Conservation (phyloP, 2,797 vertebrate genomes). For the Darevskia mixta region DNA sequence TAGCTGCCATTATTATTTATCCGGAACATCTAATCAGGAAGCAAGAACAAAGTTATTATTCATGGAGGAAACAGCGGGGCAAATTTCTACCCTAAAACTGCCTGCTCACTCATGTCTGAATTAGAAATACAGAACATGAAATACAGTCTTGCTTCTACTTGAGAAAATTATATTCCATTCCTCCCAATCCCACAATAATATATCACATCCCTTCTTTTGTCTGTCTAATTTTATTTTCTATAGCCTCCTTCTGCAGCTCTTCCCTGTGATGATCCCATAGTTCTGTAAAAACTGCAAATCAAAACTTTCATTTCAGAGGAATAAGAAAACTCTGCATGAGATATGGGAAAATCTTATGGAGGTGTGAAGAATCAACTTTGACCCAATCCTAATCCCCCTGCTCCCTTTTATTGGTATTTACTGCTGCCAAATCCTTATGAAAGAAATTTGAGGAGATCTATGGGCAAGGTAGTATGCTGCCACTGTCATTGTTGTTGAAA, state of each 20-base stretch:
- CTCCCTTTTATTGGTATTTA: background rate
- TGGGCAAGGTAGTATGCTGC: background rate
- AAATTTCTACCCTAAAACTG: background rate
- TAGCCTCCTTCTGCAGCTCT: background rate
- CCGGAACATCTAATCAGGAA: background rate
- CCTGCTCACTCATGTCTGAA: background rate
- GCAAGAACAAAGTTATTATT: background rate
- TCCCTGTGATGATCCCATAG: background rate
- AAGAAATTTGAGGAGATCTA: background rate
- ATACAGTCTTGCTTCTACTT: background rate
- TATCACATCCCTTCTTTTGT: background rate
- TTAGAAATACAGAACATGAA: background rate
- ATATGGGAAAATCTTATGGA: background rate
- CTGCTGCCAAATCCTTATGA: background rate
- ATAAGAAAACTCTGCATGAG: background rate
- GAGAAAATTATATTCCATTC: background rate
- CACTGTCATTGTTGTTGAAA: no score
- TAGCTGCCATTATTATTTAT: background rate
- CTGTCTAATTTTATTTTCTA: background rate
- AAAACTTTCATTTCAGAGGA: background rate
- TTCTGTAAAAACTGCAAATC: background rate
- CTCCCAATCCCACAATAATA: background rate
- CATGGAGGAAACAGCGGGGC: background rate
- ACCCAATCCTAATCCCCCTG: background rate
- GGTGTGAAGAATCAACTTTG: background rate